A percentile compares a stretch with the other conserved stretches of the same genome.
These are phyloP conservation scores for Lates japonicus DNA, from an alignment of 2,797 vertebrate genomes.

Conservation along the genomic window DNA sequence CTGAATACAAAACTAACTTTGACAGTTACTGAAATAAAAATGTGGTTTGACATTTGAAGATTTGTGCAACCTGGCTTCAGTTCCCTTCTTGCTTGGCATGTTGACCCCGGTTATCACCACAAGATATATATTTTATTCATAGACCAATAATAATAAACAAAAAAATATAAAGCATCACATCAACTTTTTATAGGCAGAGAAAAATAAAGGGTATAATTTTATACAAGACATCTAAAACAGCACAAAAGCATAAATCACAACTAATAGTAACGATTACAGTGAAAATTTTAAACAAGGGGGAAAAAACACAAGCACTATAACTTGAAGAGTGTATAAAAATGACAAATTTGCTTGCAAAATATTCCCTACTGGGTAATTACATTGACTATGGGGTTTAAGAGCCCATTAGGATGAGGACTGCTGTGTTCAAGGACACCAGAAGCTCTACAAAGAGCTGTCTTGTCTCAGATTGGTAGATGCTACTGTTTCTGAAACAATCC, in stretches of 20 bases:
- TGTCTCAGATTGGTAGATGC: conserved; percentile 82
- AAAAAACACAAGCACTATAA: conserved; percentile 66
- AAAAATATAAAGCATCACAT: conserved; percentile 80
- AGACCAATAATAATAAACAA: conserved; percentile 77
- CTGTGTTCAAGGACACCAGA: conserved; percentile 61
- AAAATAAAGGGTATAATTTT: conserved; percentile 72
- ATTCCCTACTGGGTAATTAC: conserved; percentile 62
- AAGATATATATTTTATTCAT: conserved; percentile 78
- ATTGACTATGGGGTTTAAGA: conserved; percentile 51
- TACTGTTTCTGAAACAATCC: conserved; percentile 78
- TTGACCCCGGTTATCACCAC: conserved; percentile 37
- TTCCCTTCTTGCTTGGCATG: not conserved
- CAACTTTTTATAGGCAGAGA: conserved; percentile 73
- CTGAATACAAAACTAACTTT: not conserved
- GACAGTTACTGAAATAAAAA: conserved; percentile 4
- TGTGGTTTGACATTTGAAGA: not conserved
- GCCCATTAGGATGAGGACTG: conserved; percentile 50
- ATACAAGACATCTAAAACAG: conserved; percentile 74
- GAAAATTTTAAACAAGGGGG: conserved; percentile 52
- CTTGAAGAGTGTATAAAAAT: conserved; percentile 75
- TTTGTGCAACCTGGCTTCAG: not conserved
- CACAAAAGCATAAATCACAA: conserved; percentile 64
- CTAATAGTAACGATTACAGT: conserved; percentile 60
- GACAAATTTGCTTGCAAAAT: conserved; percentile 76
- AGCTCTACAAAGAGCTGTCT: conserved; percentile 61